Evolutionary conservation across 2,888 invertebrate genomes (phyloP).

Genomic region (Belgica antarctica): DNA sequence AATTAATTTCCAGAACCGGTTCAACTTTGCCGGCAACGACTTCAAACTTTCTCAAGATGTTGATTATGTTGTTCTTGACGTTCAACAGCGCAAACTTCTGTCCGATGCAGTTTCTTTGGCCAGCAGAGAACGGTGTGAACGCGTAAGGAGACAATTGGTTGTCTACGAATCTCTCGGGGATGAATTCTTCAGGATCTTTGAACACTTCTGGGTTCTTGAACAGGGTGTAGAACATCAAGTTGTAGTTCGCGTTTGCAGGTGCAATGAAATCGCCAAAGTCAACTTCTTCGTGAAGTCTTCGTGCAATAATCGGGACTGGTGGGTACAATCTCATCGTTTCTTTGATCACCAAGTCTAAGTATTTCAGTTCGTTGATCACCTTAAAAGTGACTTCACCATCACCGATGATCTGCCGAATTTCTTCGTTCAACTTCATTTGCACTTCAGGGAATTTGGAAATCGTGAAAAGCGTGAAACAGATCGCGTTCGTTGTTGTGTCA

Average conservation of each 20-base stretch:
- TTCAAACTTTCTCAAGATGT: constrained; percentile 51
- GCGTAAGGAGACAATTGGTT: constrained; percentile 48
- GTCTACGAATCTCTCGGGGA: constrained; percentile 52
- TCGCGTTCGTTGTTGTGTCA: constrained; percentile 52
- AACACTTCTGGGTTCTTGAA: constrained; percentile 50
- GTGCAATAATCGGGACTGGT: constrained; percentile 52
- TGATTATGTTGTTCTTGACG: constrained; percentile 52
- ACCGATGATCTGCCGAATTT: constrained; percentile 50
- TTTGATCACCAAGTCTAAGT: constrained; percentile 54
- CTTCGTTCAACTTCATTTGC: constrained; percentile 51
- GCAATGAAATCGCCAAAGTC: constrained; percentile 26
- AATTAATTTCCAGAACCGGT: constrained; percentile 15
- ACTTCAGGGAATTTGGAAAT: constrained; percentile 51
- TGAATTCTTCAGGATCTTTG: constrained; percentile 50
- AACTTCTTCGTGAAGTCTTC: constrained; percentile 51
- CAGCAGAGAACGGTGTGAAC: constrained; percentile 54
- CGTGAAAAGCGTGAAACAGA: constrained; percentile 52
- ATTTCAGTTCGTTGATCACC: constrained; percentile 50
- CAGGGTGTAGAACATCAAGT: constrained; percentile 28
- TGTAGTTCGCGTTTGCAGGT: constrained; percentile 38
- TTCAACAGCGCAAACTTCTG: constrained; percentile 55
- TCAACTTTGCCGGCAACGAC: constrained; percentile 45
- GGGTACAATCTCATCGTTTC: constrained; percentile 53
- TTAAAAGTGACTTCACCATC: constrained; percentile 47
- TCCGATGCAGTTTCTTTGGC: constrained; percentile 45